Conservation (phyloP, 2,888 invertebrate species). For the Quadroppia sp. region DNA sequence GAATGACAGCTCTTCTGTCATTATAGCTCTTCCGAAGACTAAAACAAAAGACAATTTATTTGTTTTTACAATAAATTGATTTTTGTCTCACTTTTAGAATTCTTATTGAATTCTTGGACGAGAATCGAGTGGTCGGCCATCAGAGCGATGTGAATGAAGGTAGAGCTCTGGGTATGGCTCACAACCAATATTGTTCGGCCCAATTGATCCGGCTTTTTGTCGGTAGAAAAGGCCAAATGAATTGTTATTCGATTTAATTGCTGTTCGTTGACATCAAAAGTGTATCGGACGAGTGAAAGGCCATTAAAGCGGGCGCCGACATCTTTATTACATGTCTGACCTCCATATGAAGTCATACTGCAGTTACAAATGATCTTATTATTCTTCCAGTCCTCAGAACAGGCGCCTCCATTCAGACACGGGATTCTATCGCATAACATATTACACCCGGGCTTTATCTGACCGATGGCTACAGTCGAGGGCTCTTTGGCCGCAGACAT, state of each 20-base stretch:
- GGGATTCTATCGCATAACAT: constrained; percentile 84
- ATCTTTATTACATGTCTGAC: constrained; percentile 77
- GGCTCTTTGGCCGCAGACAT: constrained; percentile 37
- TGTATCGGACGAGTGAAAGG: constrained; percentile 64
- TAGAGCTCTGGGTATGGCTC: constrained; percentile 76
- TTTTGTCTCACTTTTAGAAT: constrained; percentile 49
- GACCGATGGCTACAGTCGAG: constrained; percentile 13
- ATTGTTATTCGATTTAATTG: constrained; percentile 62
- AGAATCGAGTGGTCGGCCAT: constrained; percentile 76
- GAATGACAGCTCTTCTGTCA: constrained; percentile 71
- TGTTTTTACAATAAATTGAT: constrained; percentile 18
- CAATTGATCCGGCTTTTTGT: constrained; percentile 53
- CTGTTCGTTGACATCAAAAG: constrained; percentile 57
- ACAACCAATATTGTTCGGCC: constrained; percentile 64
- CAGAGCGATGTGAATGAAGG: constrained; percentile 73
- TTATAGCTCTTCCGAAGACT: constrained; percentile 54
- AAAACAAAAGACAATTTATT: constrained; percentile 39
- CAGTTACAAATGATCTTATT: constrained; percentile 83
- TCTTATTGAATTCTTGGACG: constrained; percentile 79
- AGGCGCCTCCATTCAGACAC: constrained; percentile 79
- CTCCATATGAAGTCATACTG: constrained; percentile 81
- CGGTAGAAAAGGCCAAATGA: constrained; percentile 79
- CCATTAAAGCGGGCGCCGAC: constrained; percentile 86
- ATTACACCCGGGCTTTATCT: constrained; percentile 64
- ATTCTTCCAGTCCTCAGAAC: constrained; percentile 80